Conservation (phyloP, 2,888 invertebrate genomes). For the Andrena marginata region DNA sequence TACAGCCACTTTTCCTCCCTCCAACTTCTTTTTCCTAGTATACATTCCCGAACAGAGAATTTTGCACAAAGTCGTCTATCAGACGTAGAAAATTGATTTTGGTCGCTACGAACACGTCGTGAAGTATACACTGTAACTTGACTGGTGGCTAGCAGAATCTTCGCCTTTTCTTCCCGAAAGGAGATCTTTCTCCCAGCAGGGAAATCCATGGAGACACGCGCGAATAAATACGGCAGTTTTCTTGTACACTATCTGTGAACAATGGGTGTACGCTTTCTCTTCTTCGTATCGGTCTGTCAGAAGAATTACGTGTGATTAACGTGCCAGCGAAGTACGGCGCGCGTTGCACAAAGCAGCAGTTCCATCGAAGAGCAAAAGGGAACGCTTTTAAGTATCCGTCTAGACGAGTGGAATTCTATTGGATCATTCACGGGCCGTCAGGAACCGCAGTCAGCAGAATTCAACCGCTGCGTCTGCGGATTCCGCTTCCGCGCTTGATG, state of each 20-base stretch:
- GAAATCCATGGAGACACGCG: conserved; percentile 41
- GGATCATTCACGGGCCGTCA: conserved; percentile 26
- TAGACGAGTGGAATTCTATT: conserved; percentile 37
- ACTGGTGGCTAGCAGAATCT: not conserved
- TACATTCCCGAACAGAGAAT: no score
- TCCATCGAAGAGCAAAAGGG: conserved; percentile 11
- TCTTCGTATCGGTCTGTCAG: conserved; percentile 45
- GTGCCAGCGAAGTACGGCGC: conserved; percentile 20
- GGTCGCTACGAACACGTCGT: no score
- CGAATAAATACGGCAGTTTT: conserved; percentile 47
- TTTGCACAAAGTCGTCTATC: no score
- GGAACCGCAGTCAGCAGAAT: conserved; percentile 30
- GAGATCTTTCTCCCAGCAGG: conserved; percentile 16
- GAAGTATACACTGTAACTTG: not conserved
- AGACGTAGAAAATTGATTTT: no score
- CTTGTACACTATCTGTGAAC: conserved; percentile 34
- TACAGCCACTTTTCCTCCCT: no score
- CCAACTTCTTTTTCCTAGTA: no score
- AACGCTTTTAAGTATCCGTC: conserved; percentile 18
- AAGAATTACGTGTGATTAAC: conserved; percentile 56
- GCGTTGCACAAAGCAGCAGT: conserved; percentile 23
- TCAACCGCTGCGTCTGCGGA: conserved; percentile 16
- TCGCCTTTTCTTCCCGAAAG: conserved; percentile 4
- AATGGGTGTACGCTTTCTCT: conserved; percentile 59
- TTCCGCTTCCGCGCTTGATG: conserved; percentile 3